phyloP scores from a whole-genome alignment of 1,140 invertebrate genomes.

The Drosophila arawakana region DNA sequence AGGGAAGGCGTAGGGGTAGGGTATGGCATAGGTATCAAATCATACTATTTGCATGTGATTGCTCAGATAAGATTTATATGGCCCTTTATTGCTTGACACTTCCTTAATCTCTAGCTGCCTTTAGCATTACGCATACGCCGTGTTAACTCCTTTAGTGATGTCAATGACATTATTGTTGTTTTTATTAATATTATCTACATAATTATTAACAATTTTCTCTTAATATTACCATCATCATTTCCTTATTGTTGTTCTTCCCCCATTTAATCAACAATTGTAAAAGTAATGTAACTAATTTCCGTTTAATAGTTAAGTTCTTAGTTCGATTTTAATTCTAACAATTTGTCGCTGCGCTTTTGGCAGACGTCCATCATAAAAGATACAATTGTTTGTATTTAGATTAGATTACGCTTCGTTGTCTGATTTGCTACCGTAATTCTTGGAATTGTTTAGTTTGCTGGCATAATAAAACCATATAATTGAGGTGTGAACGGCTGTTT shows the following conservation, averaged over 20 bases:
- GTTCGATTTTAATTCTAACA: conserved; percentile 19
- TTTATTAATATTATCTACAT: not conserved
- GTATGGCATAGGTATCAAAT: no score
- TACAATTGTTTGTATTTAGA: conserved; percentile 16
- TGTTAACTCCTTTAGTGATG: conserved; percentile 24
- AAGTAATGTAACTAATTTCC: conserved; percentile 1
- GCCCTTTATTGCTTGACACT: not conserved
- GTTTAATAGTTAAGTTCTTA: not conserved
- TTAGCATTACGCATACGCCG: conserved; percentile 60
- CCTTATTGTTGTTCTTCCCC: conserved; percentile 18
- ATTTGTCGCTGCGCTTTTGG: not conserved
- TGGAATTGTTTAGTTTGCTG: not conserved
- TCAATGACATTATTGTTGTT: conserved; percentile 35
- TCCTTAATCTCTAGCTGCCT: not conserved
- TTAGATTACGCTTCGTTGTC: conserved; percentile 16
- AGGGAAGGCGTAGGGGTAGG: no score
- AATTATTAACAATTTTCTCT: no score
- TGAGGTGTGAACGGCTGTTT: not conserved
- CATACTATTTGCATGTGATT: conserved; percentile 47
- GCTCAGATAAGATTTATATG: conserved; percentile 33
- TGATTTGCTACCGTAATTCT: conserved; percentile 18
- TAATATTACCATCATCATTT: not conserved
- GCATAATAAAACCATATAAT: not conserved
- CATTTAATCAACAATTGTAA: conserved; percentile 25
- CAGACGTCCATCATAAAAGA: conserved; percentile 10